Conservation (phyloP, 1,140 invertebrate genomes). For the Pygmarrhopalites habei region DNA sequence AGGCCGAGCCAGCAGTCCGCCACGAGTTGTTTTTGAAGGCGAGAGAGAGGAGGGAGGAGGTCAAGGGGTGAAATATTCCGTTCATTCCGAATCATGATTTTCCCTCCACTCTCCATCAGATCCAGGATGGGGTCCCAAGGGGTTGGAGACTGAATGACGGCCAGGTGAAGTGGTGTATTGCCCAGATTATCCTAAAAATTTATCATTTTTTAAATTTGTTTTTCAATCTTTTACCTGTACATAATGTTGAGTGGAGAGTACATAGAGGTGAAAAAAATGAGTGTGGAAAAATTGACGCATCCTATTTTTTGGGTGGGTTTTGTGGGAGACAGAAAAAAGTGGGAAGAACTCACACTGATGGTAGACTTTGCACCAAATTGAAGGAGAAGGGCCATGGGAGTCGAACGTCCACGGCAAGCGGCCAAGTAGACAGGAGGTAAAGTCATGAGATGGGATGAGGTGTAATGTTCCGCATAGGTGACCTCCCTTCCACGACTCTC, state of each 20-base stretch:
- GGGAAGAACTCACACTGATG: conserved; percentile 42
- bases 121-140: conserved; percentile 50
- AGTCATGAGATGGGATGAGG: conserved; percentile 47
- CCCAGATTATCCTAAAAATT: conserved; percentile 49
- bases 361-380: conserved; percentile 51
- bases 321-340: neutral
- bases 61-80: conserved; percentile 46
- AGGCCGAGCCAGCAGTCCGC: conserved; percentile 45
- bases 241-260: too few relatives aligned
- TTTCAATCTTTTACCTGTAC: too few relatives aligned
- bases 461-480: conserved; percentile 46
- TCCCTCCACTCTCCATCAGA: conserved; percentile 50
- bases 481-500: conserved; percentile 39
- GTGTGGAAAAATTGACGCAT: too few relatives aligned
- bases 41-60: conserved; percentile 46
- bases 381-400: conserved; percentile 50
- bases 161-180: conserved; percentile 53
- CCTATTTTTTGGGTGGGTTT: too few relatives aligned
- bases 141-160: conserved; percentile 48
- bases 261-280: too few relatives aligned
- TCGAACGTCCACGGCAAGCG: conserved; percentile 48
- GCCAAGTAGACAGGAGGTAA: conserved; percentile 49
- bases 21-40: conserved; percentile 47
- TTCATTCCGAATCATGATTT: conserved; percentile 47
- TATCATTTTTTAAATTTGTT: conserved; percentile 43